phyloP scores from a whole-genome alignment of 2,113 vertebrate species.

The Toxostoma redivivum region DNA sequence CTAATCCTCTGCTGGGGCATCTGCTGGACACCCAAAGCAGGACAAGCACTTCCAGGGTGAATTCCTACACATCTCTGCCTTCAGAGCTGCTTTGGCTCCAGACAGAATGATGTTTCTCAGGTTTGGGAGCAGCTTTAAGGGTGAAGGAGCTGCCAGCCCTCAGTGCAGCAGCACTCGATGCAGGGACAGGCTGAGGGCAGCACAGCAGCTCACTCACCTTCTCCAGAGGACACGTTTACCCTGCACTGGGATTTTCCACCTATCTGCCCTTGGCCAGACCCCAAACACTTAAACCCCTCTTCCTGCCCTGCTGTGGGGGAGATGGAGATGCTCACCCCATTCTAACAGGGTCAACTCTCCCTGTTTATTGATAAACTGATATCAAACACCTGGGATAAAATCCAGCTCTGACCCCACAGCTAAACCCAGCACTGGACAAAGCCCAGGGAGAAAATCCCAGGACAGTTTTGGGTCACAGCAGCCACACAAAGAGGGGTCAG shows the following conservation, averaged over 20 bases:
- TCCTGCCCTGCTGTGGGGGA: not conserved
- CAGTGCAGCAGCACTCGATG: not conserved
- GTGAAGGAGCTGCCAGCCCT: not conserved
- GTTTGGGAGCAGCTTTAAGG: not conserved
- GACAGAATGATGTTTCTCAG: fast-evolving
- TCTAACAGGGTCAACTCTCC: not conserved
- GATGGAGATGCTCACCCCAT: not conserved
- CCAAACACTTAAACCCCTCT: not conserved
- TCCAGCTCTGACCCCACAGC: not conserved
- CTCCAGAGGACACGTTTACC: not conserved
- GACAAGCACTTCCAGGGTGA: not conserved
- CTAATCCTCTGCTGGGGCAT: not conserved
- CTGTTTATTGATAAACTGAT: not conserved
- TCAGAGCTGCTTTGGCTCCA: fast-evolving
- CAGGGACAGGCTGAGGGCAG: not conserved
- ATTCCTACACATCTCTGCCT: not conserved
- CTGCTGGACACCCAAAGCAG: not conserved
- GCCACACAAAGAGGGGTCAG: not conserved
- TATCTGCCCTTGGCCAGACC: not conserved
- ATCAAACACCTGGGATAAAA: not conserved
- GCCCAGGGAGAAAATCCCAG: not conserved
- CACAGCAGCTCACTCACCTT: fast-evolving
- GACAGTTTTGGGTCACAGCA: not conserved
- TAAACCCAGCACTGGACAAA: not conserved
- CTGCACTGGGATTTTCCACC: not conserved